phyloP scores from a whole-genome alignment of 2,113 vertebrate genomes.

The Phycodurus eques region DNA sequence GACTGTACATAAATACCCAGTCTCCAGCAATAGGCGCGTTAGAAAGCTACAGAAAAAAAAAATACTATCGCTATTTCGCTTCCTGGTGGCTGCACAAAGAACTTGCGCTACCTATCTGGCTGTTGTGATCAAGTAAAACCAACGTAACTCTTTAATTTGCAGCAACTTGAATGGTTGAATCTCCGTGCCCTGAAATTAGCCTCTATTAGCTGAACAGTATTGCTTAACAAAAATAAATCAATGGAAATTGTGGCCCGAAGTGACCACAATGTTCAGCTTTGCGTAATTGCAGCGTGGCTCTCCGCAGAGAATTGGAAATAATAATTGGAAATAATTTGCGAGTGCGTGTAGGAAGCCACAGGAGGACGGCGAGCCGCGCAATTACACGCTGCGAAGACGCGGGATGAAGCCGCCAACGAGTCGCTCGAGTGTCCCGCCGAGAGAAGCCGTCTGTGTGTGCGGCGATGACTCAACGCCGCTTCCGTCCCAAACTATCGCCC shows the following conservation, averaged over 20 bases:
- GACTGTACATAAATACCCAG: too few relatives aligned
- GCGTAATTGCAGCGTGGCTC: slow-evolving; percentile 64
- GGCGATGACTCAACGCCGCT: slow-evolving; percentile 52
- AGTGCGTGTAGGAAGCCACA: slow-evolving; percentile 64
- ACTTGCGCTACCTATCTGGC: background rate
- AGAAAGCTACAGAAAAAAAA: too few relatives aligned
- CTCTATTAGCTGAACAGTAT: slow-evolving; percentile 16
- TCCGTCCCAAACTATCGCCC: slow-evolving; percentile 44
- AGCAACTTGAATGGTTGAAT: background rate
- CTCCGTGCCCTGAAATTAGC: background rate
- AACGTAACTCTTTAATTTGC: background rate
- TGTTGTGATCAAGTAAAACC: background rate
- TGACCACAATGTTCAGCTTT: slow-evolving; percentile 52
- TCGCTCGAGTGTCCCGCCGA: slow-evolving; percentile 50
- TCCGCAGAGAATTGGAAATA: slow-evolving; percentile 48
- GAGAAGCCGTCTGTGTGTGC: slow-evolving; percentile 49
- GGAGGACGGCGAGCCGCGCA: slow-evolving; percentile 59
- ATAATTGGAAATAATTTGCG: slow-evolving; percentile 66
- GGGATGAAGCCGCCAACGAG: slow-evolving; percentile 4
- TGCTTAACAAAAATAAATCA: slow-evolving; percentile 32
- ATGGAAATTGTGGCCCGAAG: slow-evolving; percentile 46
- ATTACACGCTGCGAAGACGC: slow-evolving; percentile 65
- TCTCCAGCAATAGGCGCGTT: too few relatives aligned
- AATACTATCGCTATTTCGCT: too few relatives aligned
- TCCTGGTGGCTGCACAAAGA: background rate